Percentiles rank a stretch among this genome's conserved stretches.
Evolutionary conservation across 2,113 vertebrate genomes (phyloP).

Genomic region (Parus major): DNA sequence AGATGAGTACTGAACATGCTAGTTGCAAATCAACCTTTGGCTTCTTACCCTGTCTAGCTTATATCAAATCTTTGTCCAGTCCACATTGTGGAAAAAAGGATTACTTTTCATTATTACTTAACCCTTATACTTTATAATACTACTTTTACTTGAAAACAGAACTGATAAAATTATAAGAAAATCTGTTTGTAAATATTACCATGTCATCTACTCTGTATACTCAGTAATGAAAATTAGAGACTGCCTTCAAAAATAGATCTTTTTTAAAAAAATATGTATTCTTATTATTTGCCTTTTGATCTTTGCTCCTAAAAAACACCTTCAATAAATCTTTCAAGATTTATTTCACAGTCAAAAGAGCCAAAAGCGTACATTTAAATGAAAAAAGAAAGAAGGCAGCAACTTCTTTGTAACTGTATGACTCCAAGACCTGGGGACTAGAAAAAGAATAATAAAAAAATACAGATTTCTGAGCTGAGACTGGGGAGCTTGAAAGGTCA

Average conservation of each 20-base stretch:
- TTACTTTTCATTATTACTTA: neutral
- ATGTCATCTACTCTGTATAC: neutral
- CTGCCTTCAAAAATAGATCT: neutral
- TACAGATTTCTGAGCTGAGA: neutral
- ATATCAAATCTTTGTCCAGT: neutral
- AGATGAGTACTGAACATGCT: neutral
- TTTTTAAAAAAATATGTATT: neutral
- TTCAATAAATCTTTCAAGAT: neutral
- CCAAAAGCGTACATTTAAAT: neutral
- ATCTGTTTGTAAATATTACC: neutral
- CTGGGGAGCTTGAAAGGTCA: neutral
- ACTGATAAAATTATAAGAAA: neutral
- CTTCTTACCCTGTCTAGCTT: neutral
- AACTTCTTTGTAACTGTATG: neutral
- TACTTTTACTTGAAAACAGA: neutral
- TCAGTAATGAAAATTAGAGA: neutral
- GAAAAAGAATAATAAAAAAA: neutral
- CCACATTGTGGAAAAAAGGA: neutral
- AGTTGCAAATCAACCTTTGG: neutral
- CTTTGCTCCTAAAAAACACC: neutral
- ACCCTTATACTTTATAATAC: neutral
- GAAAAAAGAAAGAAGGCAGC: neutral
- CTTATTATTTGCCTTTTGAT: neutral
- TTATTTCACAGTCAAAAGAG: neutral
- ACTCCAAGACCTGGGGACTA: neutral